Base-by-base conservation (phyloP, 2,888 invertebrate species). In the Spodoptera picta region DNA sequence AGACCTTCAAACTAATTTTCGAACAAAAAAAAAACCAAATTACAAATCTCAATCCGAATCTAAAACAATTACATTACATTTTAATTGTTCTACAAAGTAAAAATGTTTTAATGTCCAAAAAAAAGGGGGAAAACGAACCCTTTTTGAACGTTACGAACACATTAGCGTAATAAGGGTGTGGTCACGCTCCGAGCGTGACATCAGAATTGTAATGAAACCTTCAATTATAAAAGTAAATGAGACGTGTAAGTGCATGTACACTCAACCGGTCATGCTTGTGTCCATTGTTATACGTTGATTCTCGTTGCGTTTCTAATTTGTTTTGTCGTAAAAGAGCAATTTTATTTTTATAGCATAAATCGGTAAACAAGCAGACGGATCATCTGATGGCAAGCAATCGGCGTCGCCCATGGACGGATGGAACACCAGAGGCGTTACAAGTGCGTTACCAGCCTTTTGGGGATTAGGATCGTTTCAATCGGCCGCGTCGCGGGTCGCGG, bases 121-220 rank as follows among this genome's bases (percentile, higher is more conserved):
- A 75, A 67, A 71, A 53, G 47, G 48, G 5, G 73, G 67, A 56
- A 36, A 58, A 61, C 53, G 65, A 66, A 66, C 70, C 68, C 73
- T 74, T 83, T 82, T 73, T 60, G 70, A 79, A 71, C 60, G 72
- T 68, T 77, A 84, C 82, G 79, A 86, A 86, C 79, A 84, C 88
- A 88, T 90, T 90, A 88, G 77, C 56, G 74, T 88, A 89, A 90
- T 88, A 83, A 83, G 83, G 82, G 66, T 65, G 55, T 80, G 84
- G 85, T 82, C 80, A 79, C 87, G 75, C 87, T 87, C 80, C 73
- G 82, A 78, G 81, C 84, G 82, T 83, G 87, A 86, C 84, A 77
- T 69, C 73, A 80, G 78, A 82, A 80, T 77, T 53, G 73, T 73
- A 65, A 74, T 75, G 79, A 81, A 83, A 80, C 80, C 81, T 81